These are phyloP conservation scores for Copsychus sechellarum DNA, from an alignment of 2,113 vertebrate species.

Conservation along the genomic window DNA sequence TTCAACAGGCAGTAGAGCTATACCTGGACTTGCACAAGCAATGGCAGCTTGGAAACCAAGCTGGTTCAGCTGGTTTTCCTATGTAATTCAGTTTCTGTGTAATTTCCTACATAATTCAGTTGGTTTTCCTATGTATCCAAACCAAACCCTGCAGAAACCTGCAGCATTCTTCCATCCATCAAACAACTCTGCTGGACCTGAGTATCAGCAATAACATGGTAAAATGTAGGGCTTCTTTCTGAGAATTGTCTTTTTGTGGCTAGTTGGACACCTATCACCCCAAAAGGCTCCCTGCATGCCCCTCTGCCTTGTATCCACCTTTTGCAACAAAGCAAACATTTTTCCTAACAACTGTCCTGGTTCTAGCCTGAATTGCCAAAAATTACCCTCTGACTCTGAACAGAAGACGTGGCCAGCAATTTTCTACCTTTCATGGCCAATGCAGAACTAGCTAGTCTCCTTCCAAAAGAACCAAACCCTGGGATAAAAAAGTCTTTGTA, in stretches of 20 bases:
- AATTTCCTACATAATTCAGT: neutral
- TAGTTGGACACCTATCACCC: neutral
- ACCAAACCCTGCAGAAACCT: neutral
- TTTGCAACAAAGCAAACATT: neutral
- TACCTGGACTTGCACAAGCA: neutral
- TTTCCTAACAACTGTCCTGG: rapidly evolving
- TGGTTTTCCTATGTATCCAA: neutral
- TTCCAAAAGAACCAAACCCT: neutral
- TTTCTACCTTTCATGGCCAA: neutral
- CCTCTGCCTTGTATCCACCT: neutral
- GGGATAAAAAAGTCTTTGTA: neutral
- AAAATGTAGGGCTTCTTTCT: neutral
- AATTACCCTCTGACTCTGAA: neutral
- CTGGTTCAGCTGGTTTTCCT: neutral
- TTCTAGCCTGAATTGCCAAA: neutral
- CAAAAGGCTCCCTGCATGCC: neutral
- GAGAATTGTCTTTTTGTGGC: neutral
- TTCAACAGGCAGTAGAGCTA: neutral
- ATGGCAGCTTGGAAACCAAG: neutral
- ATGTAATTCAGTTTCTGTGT: neutral
- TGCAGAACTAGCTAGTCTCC: neutral
- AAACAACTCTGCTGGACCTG: neutral
- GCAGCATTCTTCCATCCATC: neutral
- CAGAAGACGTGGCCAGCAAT: neutral
- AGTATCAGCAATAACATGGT: neutral